Evolutionary conservation across 2,888 invertebrate species (phyloP), one percentile per base, ranked within the genome.

Genomic region (Pemphredon lugubris): DNA sequence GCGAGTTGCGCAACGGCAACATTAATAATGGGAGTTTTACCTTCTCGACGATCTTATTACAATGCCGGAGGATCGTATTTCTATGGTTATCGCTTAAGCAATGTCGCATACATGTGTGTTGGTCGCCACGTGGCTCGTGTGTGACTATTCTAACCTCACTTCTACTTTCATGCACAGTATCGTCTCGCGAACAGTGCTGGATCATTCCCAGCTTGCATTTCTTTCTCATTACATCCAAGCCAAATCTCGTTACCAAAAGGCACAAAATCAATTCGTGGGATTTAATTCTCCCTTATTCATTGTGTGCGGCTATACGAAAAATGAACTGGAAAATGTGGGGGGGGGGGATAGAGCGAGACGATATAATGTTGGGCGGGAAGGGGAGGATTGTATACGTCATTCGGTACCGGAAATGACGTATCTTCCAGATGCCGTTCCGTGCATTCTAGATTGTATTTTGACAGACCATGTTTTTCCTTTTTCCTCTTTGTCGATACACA

Each of bases 371-470:
- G n/a, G n/a, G n/a, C n/a, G n/a, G n/a, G 9, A 20, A 30, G 20
- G 20, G 42, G 58, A 39, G 61, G 60, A 53, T 61, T 53, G 55
- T 47, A 39, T 72, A 67, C 72, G 74, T 71, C 74, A 75, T 65
- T 65, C 72, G 48, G 51, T 59, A 59, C 72, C 76, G 80, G 80
- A 81, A 78, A 76, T 81, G 81, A 81, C 78, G 78, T 81, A 61
- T 26, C 18, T 23, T 47, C 11, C 54, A 55, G 66, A 60, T 48
- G 57, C 65, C 54, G 48, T 73, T 51, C n/a, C n/a, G n/a, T n/a
- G 53, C 67, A 67, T 78, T 75, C 73, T 51, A 47, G 45, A 68
- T 73, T 58, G 66, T 64, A 63, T 59, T 70, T 71, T 66, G 39
- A 30, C 53, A 73, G 66, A 51, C 67, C 50, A 64, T 47, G 45